A percentile compares a stretch with the other conserved stretches of the same genome.
phyloP scores from a whole-genome alignment of 2,797 vertebrate genomes.

The Merluccius polli region DNA sequence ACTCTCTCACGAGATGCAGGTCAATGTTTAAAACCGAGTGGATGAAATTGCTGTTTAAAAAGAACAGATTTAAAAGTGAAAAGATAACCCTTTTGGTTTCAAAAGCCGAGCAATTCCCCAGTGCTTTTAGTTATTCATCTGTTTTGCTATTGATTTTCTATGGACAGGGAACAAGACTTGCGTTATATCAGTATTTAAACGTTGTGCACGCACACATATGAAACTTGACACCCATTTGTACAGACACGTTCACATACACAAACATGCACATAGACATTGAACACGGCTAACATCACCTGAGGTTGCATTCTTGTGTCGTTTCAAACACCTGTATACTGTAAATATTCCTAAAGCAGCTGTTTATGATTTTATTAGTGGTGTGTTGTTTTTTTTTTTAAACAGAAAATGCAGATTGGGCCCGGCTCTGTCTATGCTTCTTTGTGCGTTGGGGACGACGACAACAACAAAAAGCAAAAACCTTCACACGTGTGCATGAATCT shows the following conservation, averaged over 20 bases:
- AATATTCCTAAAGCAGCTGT: constrained; percentile 61
- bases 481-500: not conserved
- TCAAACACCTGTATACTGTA: constrained; percentile 59
- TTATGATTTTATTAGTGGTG: constrained; percentile 32
- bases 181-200: constrained; percentile 65
- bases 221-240: constrained; percentile 13
- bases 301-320: constrained; percentile 56
- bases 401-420: constrained; percentile 33
- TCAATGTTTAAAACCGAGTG: constrained; percentile 28
- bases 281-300: constrained; percentile 40
- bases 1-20: constrained; percentile 49
- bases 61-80: constrained; percentile 41
- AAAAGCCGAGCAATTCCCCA: constrained; percentile 36
- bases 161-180: constrained; percentile 39
- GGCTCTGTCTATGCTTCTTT: constrained; percentile 31
- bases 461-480: not conserved
- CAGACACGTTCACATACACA: constrained; percentile 17
- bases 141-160: constrained; percentile 40
- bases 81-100: constrained; percentile 25
- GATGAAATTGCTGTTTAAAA: constrained; percentile 23
- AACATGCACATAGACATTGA: constrained; percentile 61
- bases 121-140: constrained; percentile 51
- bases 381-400: constrained; percentile 36
- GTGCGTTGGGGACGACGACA: constrained; percentile 21
- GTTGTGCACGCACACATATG: constrained; percentile 29